Conservation (phyloP, 2,888 invertebrate genomes). For the Dermolepida albohirtum region DNA sequence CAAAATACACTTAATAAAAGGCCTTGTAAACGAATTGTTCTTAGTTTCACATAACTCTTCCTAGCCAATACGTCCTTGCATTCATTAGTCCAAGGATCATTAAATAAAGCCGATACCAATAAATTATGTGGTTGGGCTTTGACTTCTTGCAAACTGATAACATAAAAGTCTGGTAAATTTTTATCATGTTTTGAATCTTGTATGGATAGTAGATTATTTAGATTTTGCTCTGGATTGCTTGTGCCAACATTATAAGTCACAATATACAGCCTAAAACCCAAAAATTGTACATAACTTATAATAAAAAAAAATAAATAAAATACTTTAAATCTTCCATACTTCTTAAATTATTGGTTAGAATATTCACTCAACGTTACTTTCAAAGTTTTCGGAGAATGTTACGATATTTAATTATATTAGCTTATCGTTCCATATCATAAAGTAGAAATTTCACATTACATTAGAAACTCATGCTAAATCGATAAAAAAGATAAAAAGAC, state of each 20-base stretch:
- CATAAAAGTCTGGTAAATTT: constrained; percentile 83
- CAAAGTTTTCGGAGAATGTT: constrained; percentile 4
- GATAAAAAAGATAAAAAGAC: background rate
- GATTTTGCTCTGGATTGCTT: constrained; percentile 77
- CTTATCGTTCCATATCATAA: constrained; percentile 8
- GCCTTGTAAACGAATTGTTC: constrained; percentile 86
- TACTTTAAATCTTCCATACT: constrained; percentile 56
- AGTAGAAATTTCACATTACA: background rate
- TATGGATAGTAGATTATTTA: constrained; percentile 78
- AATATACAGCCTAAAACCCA: constrained; percentile 76
- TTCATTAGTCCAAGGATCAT: constrained; percentile 86
- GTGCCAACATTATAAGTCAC: constrained; percentile 94
- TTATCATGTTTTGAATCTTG: constrained; percentile 72
- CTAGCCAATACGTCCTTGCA: constrained; percentile 77
- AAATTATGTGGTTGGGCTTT: constrained; percentile 89
- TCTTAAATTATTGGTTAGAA: constrained; percentile 5
- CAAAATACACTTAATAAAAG: constrained; percentile 83
- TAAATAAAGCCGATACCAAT: constrained; percentile 82
- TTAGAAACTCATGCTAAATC: background rate
- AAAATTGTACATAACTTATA: constrained; percentile 5
- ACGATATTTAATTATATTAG: constrained; percentile 14
- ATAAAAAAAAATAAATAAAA: constrained; percentile 15
- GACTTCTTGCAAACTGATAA: constrained; percentile 89
- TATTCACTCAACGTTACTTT: background rate
- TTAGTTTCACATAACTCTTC: constrained; percentile 81